phyloP scores from a whole-genome alignment of 2,797 vertebrate genomes.

The Chrysocyon brachyurus region DNA sequence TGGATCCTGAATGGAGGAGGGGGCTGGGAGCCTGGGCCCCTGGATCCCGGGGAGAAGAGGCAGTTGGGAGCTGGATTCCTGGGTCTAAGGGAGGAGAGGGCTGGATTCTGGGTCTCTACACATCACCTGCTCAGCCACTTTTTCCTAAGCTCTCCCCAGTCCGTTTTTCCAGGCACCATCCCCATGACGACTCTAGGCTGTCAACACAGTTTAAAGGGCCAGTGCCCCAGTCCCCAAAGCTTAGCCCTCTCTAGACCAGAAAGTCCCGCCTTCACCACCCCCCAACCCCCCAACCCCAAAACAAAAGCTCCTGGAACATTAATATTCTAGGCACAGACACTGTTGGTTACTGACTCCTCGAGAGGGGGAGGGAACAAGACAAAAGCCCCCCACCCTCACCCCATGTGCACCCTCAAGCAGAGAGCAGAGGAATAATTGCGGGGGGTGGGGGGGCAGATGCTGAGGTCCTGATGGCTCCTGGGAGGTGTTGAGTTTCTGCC shows the following conservation, averaged over 20 bases:
- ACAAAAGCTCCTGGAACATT: conserved; percentile 81
- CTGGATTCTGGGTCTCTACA: neutral
- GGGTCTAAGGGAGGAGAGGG: neutral
- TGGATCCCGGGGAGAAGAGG: neutral
- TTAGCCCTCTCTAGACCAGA: conserved; percentile 74
- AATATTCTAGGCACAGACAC: conserved; percentile 82
- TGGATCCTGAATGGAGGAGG: neutral
- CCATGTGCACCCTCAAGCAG: conserved; percentile 74
- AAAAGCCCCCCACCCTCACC: conserved; percentile 81
- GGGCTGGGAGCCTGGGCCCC: neutral
- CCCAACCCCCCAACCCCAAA: conserved; percentile 64
- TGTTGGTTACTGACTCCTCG: conserved; percentile 84
- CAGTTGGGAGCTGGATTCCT: neutral
- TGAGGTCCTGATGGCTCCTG: conserved; percentile 31
- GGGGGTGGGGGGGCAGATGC: neutral
- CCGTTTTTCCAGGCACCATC: conserved; percentile 65
- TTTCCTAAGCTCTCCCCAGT: conserved; percentile 30
- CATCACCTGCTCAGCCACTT: conserved; percentile 60
- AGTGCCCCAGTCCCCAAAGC: conserved; percentile 67
- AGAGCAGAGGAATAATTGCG: neutral
- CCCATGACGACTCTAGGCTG: conserved; percentile 75
- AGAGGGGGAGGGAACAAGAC: conserved; percentile 81
- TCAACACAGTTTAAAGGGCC: conserved; percentile 83
- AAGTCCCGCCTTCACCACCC: conserved; percentile 72
- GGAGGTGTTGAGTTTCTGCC: conserved; percentile 25